Conservation (phyloP, 1,140 invertebrate species). For the Himalopsyche phryganea region DNA sequence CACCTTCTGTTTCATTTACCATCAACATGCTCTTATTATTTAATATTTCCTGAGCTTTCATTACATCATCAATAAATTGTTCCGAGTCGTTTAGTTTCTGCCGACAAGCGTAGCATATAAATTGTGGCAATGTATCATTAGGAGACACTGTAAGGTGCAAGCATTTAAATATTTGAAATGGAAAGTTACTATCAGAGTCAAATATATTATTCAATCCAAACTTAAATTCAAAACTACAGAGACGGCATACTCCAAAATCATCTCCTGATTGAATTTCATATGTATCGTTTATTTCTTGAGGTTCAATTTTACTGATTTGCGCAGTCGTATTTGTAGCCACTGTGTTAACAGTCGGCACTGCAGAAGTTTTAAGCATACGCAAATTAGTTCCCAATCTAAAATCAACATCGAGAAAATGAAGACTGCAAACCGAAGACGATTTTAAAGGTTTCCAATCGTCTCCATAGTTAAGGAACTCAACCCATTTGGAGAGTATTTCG, state of each 20-base stretch:
- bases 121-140: conserved; percentile 4
- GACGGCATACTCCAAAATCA: conserved; percentile 2
- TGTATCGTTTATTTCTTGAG: no score
- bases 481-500: conserved; percentile 5
- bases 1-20: background rate
- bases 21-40: background rate
- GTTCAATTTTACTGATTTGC: no score
- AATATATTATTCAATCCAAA: conserved; percentile 5
- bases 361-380: conserved; percentile 1
- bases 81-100: conserved; percentile 12
- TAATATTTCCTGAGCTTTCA: conserved; percentile 8
- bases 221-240: conserved; percentile 14
- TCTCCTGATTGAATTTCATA: no score
- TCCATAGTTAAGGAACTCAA: conserved; percentile 18
- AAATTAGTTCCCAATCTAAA: conserved; percentile 12
- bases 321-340: no score
- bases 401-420: conserved; percentile 10
- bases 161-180: conserved; percentile 1
- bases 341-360: conserved; percentile 15
- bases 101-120: conserved; percentile 6
- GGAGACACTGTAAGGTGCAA: conserved; percentile 4
- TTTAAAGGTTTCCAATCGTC: conserved; percentile 19
- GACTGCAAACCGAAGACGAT: conserved; percentile 14
- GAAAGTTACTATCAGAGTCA: background rate
- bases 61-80: conserved; percentile 4